These are phyloP conservation scores for Hippoglossus stenolepis DNA, from an alignment of 2,113 vertebrate species.

Conservation along the genomic window DNA sequence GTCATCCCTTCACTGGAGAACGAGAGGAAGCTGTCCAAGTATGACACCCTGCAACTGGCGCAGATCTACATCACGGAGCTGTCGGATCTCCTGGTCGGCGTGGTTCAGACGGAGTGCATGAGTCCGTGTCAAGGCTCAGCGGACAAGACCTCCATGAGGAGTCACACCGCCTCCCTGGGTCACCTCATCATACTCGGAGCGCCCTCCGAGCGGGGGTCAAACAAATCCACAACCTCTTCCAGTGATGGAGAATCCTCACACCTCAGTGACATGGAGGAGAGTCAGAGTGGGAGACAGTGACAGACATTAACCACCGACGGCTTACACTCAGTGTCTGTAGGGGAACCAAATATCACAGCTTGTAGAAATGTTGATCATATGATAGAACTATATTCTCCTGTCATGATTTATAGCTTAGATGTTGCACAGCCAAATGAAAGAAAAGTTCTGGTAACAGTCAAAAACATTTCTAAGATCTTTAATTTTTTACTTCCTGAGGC, in stretches of 20 bases:
- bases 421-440: constrained; percentile 45
- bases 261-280: constrained; percentile 82
- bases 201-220: constrained; percentile 63
- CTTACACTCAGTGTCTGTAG: constrained; percentile 30
- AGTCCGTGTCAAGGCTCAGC: constrained; percentile 39
- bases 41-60: constrained; percentile 87
- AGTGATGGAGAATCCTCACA: constrained; percentile 84
- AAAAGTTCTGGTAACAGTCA: not conserved
- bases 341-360: constrained; percentile 30
- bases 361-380: constrained; percentile 14
- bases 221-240: constrained; percentile 53
- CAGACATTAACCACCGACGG: not conserved
- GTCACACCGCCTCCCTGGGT: constrained; percentile 46
- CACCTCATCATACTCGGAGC: constrained; percentile 77
- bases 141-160: constrained; percentile 61
- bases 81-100: constrained; percentile 81
- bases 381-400: constrained; percentile 4
- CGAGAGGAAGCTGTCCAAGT: constrained; percentile 86
- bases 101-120: constrained; percentile 72
- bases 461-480: constrained; percentile 1
- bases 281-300: constrained; percentile 66
- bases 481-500: constrained; percentile 24
- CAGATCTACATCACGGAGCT: constrained; percentile 88
- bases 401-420: constrained; percentile 28
- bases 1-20: constrained; percentile 86